Conservation (phyloP, 2,888 invertebrate species). For the Andricus quercusramuli region DNA sequence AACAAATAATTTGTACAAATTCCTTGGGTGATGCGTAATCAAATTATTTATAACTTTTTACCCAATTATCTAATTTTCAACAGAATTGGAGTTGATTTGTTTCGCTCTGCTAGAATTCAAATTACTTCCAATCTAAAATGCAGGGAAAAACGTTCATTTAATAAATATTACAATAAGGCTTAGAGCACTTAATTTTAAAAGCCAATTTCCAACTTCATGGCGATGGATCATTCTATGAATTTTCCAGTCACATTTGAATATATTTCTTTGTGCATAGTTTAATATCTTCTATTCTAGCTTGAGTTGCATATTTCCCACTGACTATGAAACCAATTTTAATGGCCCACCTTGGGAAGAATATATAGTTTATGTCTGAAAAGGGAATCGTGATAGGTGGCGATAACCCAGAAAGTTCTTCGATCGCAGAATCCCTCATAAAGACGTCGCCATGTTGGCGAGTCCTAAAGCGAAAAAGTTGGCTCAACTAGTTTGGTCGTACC, state of each 20-base stretch:
- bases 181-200: too few relatives aligned
- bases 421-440: constrained; percentile 11
- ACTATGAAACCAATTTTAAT: not conserved
- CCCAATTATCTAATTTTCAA: too few relatives aligned
- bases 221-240: not conserved
- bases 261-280: not conserved
- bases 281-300: not conserved
- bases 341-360: not conserved
- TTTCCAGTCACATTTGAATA: not conserved
- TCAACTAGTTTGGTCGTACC: constrained; percentile 45
- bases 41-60: too few relatives aligned
- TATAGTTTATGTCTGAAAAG: not conserved
- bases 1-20: too few relatives aligned
- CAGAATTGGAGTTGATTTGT: too few relatives aligned
- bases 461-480: constrained; percentile 21
- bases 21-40: too few relatives aligned
- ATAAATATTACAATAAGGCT: too few relatives aligned
- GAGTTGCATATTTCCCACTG: not conserved
- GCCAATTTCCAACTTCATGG: too few relatives aligned
- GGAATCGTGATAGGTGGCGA: not conserved
- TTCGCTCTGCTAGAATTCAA: too few relatives aligned
- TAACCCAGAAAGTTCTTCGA: constrained; percentile 5
- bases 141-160: too few relatives aligned
- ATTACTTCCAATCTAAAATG: too few relatives aligned
- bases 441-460: not conserved